Conservation (phyloP, 1,140 invertebrate genomes). For the Aleiodes sp. region DNA sequence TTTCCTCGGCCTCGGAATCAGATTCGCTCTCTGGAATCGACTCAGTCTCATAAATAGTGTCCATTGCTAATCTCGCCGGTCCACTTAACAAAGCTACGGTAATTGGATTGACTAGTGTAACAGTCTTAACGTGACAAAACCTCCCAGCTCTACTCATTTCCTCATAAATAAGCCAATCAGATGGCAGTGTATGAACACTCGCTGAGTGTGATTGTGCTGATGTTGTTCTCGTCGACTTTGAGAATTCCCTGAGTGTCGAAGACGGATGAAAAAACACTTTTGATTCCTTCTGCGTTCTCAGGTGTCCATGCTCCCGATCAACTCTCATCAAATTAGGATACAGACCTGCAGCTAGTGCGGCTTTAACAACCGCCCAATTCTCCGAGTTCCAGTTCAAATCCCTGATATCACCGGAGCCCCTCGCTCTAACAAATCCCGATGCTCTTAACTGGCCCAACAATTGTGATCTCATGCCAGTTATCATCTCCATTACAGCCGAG, state of each 20-base stretch:
- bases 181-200: conserved; percentile 69
- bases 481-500: conserved; percentile 86
- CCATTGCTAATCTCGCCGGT: conserved; percentile 72
- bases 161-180: conserved; percentile 87
- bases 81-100: conserved; percentile 84
- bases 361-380: conserved; percentile 93
- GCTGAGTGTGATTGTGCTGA: conserved; percentile 56
- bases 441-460: conserved; percentile 87
- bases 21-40: conserved; percentile 65
- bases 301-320: conserved; percentile 68
- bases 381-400: conserved; percentile 85
- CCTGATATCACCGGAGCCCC: conserved; percentile 76
- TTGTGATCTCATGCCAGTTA: conserved; percentile 79
- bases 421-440: conserved; percentile 81
- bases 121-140: conserved; percentile 76
- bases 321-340: conserved; percentile 88
- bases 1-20: conserved; percentile 73
- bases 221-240: conserved; percentile 55
- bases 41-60: conserved; percentile 69
- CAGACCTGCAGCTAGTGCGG: conserved; percentile 83
- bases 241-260: conserved; percentile 72
- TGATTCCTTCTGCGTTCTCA: conserved; percentile 71
- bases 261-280: conserved; percentile 80
- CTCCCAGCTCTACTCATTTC: conserved; percentile 77
- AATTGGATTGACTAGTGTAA: conserved; percentile 81